A percentile compares a stretch with the other conserved stretches of the same genome.
phyloP scores from a whole-genome alignment of 2,888 invertebrate species.

The Hypercompe scribonia region DNA sequence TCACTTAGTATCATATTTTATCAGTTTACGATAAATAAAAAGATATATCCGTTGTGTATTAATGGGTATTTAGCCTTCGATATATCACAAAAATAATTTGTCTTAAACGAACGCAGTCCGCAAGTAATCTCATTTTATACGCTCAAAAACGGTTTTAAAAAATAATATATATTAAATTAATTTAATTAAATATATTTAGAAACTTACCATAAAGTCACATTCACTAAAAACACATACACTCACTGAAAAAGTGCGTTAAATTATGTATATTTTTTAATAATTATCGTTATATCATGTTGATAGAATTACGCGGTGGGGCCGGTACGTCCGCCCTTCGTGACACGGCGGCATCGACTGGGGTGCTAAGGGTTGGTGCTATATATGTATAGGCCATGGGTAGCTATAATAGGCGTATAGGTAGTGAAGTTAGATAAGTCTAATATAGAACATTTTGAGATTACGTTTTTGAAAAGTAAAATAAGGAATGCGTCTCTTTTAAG shows the following conservation, averaged over 20 bases:
- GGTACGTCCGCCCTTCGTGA: constrained; percentile 36
- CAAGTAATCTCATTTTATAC: not conserved
- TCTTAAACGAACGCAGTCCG: not conserved
- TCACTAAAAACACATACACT: constrained; percentile 21
- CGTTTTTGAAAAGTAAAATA: not conserved
- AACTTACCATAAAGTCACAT: constrained; percentile 21
- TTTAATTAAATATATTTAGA: not conserved
- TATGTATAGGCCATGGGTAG: constrained; percentile 43
- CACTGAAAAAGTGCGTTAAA: constrained; percentile 19
- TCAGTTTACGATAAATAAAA: not conserved
- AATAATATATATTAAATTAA: not conserved
- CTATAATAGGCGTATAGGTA: constrained; percentile 25
- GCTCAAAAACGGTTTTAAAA: not conserved
- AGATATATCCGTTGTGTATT: not conserved
- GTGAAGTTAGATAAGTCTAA: constrained; percentile 22
- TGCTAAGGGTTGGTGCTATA: constrained; percentile 22
- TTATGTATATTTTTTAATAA: constrained; percentile 13
- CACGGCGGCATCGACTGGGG: constrained; percentile 56
- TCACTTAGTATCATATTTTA: not conserved
- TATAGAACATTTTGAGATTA: not conserved
- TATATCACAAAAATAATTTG: not conserved
- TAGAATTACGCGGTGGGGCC: constrained; percentile 7
- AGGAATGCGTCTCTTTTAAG: not conserved
- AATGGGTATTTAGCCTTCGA: not conserved
- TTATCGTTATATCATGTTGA: constrained; percentile 21